phyloP scores from a whole-genome alignment of 92 coral and sea anemone species.

The Parazoanthus atlanticus region DNA sequence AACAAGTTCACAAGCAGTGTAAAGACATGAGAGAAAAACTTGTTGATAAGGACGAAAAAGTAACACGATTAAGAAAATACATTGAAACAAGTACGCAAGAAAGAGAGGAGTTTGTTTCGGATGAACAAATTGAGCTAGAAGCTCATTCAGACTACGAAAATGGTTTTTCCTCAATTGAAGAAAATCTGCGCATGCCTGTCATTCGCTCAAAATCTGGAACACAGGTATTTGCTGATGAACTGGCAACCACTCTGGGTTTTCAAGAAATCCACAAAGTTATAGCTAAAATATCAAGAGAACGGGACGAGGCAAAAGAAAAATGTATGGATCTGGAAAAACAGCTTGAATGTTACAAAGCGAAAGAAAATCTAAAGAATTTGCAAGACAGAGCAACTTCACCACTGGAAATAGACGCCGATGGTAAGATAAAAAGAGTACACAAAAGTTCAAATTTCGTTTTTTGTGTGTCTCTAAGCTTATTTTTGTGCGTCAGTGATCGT shows the following conservation, averaged over 20 bases:
- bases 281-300: slow-evolving; percentile 41
- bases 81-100: neutral
- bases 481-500: neutral
- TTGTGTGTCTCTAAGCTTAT: neutral
- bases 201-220: slow-evolving; percentile 29
- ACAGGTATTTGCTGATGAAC: slow-evolving; percentile 9
- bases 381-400: slow-evolving; percentile 49
- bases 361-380: neutral
- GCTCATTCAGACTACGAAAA: neutral
- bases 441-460: neutral
- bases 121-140: slow-evolving; percentile 1
- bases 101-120: neutral
- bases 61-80: neutral
- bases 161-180: neutral
- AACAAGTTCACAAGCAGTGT: slow-evolving; percentile 4
- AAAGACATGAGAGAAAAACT: slow-evolving; percentile 36
- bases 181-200: neutral
- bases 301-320: slow-evolving; percentile 40
- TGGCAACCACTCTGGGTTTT: slow-evolving; percentile 20
- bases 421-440: neutral
- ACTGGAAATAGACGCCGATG: neutral
- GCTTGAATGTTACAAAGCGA: slow-evolving; percentile 3
- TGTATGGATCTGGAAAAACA: slow-evolving; percentile 45
- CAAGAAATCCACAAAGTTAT: slow-evolving; percentile 25
- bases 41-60: slow-evolving; percentile 1